phyloP scores from a whole-genome alignment of 2,113 vertebrate genomes.

The Cranoglanis bouderius region DNA sequence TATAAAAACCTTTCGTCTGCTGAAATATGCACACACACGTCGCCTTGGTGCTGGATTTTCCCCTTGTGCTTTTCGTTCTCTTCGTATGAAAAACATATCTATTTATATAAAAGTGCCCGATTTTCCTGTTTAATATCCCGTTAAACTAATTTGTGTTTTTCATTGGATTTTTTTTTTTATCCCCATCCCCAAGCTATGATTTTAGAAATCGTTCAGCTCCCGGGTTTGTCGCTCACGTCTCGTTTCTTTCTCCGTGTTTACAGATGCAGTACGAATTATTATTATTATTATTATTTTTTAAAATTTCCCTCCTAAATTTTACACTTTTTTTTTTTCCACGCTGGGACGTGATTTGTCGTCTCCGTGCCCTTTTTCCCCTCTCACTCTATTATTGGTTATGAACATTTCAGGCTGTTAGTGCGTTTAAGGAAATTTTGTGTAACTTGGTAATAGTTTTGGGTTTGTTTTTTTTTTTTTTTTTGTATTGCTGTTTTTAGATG shows the following conservation, averaged over 20 bases:
- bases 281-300: neutral
- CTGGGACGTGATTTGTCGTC: slow-evolving; percentile 36
- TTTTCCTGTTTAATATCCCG: neutral
- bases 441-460: slow-evolving; percentile 64
- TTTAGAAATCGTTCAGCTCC: neutral
- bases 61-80: neutral
- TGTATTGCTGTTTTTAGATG: slow-evolving; percentile 76
- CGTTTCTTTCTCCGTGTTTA: slow-evolving; percentile 14
- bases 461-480: slow-evolving; percentile 53
- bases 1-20: neutral
- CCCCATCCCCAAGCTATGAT: neutral
- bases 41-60: slow-evolving; percentile 42
- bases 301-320: too few relatives aligned
- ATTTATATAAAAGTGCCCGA: neutral
- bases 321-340: too few relatives aligned
- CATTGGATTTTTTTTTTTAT: neutral
- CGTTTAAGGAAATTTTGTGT: slow-evolving; percentile 69
- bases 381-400: slow-evolving; percentile 59
- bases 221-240: neutral
- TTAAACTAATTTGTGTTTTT: neutral
- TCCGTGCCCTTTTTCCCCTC: neutral
- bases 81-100: neutral
- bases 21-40: slow-evolving; percentile 35
- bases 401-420: slow-evolving; percentile 57
- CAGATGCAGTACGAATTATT: neutral